These are phyloP conservation scores for Philopedon plagiatum DNA, from an alignment of 2,888 invertebrate species.

Conservation along the genomic window DNA sequence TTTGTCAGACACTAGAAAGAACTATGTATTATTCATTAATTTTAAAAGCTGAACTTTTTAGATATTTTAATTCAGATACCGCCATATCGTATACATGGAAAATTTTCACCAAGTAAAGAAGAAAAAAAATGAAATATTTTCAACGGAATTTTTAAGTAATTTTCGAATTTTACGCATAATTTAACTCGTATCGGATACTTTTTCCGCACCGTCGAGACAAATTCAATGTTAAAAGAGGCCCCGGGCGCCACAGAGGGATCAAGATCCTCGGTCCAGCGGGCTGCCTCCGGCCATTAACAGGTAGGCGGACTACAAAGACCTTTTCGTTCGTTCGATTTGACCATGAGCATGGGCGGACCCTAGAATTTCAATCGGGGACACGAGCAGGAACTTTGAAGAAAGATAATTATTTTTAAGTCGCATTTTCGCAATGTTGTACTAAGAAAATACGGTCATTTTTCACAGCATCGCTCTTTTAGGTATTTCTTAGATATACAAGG, in stretches of 20 bases:
- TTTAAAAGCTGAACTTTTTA: no score
- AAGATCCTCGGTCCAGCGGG: constrained; percentile 42
- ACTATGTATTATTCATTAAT: no score
- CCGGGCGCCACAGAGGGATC: constrained; percentile 37
- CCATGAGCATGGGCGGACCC: constrained; percentile 2
- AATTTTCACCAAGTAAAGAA: no score
- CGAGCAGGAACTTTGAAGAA: no score
- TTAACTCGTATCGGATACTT: constrained; percentile 25
- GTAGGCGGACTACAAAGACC: constrained; percentile 44
- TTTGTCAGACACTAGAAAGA: no score
- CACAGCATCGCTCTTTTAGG: no score
- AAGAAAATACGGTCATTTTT: no score
- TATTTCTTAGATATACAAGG: no score
- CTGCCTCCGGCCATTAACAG: constrained; percentile 37
- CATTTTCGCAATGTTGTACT: no score
- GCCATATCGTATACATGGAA: no score
- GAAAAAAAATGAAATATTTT: not conserved
- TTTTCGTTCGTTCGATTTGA: not conserved
- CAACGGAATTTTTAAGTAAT: constrained; percentile 1
- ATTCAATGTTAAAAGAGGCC: constrained; percentile 38
- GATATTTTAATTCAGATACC: no score
- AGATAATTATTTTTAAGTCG: not conserved
- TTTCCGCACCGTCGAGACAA: constrained; percentile 45
- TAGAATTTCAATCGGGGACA: no score
- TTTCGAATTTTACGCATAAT: constrained; percentile 16